These are phyloP conservation scores for Rhea americana DNA, from an alignment of 2,113 vertebrate species.

Conservation along the genomic window DNA sequence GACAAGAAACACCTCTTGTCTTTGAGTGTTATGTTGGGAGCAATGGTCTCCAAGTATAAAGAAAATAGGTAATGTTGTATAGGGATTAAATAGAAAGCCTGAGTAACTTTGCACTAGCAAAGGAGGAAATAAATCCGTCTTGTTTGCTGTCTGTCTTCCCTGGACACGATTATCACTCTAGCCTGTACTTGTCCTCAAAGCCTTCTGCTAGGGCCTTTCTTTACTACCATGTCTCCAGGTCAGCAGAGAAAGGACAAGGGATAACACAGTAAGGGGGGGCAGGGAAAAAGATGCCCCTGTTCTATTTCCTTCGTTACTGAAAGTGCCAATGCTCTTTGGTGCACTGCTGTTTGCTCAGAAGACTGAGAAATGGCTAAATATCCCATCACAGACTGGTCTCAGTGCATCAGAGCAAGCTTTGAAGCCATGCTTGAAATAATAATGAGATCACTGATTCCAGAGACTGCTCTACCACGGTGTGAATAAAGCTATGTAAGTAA, in stretches of 20 bases:
- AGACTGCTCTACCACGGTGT: background rate
- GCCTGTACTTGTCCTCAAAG: background rate
- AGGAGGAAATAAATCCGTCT: background rate
- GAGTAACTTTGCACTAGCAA: background rate
- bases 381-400: background rate
- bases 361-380: background rate
- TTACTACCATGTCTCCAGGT: background rate
- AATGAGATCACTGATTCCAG: background rate
- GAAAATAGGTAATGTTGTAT: background rate
- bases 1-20: background rate
- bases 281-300: background rate
- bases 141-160: background rate
- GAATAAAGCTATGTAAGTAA: background rate
- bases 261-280: background rate
- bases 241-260: background rate
- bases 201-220: background rate
- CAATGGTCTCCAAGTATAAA: background rate
- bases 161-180: background rate
- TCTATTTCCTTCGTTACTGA: background rate
- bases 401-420: background rate
- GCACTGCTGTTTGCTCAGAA: background rate
- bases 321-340: conserved; percentile 1
- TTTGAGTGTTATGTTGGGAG: background rate
- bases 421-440: background rate
- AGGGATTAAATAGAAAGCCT: background rate